phyloP scores from a whole-genome alignment of 2,113 vertebrate species.

The Urocolius indicus region DNA sequence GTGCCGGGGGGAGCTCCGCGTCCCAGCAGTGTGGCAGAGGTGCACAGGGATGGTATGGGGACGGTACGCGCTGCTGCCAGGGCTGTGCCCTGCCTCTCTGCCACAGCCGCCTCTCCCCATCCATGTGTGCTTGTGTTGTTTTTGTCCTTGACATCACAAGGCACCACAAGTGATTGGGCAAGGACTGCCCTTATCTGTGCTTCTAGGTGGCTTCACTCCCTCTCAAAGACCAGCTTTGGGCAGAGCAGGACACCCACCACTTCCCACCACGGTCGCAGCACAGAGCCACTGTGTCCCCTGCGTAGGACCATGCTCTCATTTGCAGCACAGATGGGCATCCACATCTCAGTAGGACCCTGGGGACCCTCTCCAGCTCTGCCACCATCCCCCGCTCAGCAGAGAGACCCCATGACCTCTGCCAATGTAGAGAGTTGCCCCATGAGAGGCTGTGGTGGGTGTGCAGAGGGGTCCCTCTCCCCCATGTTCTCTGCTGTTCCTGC shows the following conservation, averaged over 20 bases:
- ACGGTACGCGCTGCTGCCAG: fast-evolving
- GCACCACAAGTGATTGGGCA: fast-evolving
- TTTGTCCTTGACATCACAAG: background rate
- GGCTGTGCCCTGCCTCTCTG: fast-evolving
- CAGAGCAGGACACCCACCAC: background rate
- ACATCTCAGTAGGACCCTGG: background rate
- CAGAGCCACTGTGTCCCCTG: background rate
- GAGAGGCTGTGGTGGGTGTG: fast-evolving
- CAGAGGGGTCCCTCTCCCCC: background rate
- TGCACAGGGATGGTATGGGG: fast-evolving
- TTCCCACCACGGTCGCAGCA: background rate
- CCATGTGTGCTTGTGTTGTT: background rate
- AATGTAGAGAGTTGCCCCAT: background rate
- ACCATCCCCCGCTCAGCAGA: background rate
- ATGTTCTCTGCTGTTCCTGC: background rate
- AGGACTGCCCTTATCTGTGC: background rate
- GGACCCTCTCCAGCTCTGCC: background rate
- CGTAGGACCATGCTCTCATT: fast-evolving
- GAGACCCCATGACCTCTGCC: background rate
- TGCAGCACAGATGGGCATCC: background rate
- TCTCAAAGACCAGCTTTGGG: background rate
- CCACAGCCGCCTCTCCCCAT: fast-evolving
- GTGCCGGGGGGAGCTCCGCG: background rate
- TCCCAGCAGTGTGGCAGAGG: background rate
- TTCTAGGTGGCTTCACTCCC: background rate